Evolutionary conservation across 2,113 vertebrate genomes (phyloP).

Genomic region (Elephantulus edwardii): DNA sequence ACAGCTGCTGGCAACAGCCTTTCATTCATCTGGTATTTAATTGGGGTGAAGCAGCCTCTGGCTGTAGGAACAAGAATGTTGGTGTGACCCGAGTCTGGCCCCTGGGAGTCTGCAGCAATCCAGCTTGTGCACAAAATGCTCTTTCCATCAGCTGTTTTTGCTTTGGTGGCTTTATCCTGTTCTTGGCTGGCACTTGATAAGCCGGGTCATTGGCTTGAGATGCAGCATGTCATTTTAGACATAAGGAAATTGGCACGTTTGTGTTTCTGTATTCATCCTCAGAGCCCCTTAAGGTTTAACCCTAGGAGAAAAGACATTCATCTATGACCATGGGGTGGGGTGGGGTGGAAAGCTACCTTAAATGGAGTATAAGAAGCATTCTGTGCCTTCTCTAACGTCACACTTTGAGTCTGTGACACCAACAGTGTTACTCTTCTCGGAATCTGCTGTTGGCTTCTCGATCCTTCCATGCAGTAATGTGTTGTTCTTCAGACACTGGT

Average conservation of each 20-base stretch:
- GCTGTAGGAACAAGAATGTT: conserved; percentile 84
- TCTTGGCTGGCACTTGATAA: conserved; percentile 4
- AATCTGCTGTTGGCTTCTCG: background rate
- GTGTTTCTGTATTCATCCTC: background rate
- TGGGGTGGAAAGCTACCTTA: background rate
- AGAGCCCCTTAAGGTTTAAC: background rate
- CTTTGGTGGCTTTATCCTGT: conserved; percentile 66
- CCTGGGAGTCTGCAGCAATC: conserved; percentile 73
- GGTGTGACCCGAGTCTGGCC: conserved; percentile 85
- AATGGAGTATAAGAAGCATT: background rate
- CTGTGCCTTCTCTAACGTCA: background rate
- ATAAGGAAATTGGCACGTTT: background rate
- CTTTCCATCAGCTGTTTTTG: conserved; percentile 72
- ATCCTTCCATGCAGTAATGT: background rate
- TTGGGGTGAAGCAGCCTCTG: conserved; percentile 82
- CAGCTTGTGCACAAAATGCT: conserved; percentile 65
- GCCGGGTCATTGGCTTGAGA: background rate
- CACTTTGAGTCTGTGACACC: background rate
- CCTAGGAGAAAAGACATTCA: background rate
- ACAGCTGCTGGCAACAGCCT: conserved; percentile 84
- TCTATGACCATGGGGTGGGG: background rate
- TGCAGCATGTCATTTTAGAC: background rate
- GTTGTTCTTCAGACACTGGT: background rate
- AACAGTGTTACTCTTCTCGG: background rate
- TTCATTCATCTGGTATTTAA: conserved; percentile 89